Base-by-base conservation (phyloP, 2,888 invertebrate species). In the Augiades crinisus region DNA sequence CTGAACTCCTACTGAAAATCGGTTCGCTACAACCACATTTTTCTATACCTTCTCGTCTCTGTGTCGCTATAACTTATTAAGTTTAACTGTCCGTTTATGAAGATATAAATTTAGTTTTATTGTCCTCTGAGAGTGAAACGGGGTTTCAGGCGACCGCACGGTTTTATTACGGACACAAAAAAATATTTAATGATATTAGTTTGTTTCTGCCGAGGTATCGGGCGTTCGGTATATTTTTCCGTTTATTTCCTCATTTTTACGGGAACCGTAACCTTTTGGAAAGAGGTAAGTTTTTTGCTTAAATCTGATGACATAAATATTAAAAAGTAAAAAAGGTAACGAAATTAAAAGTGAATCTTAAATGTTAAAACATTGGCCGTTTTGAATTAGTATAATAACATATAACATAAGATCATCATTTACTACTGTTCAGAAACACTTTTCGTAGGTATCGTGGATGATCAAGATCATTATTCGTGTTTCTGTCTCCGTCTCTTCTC, bases 41-140 rank as follows among this genome's bases (percentile, higher is more conserved):
- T 31, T 21, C 33, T 16, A 8, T 7, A 14, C n/a, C 47, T 34
- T 33, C 45, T 37, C 30, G 37, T 54, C 53, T 54, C 52, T 50
- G 33, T 49, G 52, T 58, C 55, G 60, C 59, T 59, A 45, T 56
- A 59, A 56, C 60, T 64, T 66, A 65, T 67, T 68, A 66, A 61
- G 55, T 55, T 61, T 61, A 58, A 61, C 57, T 59, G 57, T 58
- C 61, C 59, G 62, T 67, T 66, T 63, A 64, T 60, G 61, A 59
- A 63, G 56, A 52, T 58, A 65, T 65, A 63, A 63, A 68, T 63
- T 61, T 64, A 54, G 60, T 62, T 64, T 62, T 62, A 62, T 55
- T 53, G 56, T 49, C 56, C 51, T 53, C 37, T 49, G 45, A 49
- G 41, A 44, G 50, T 50, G 43, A 44, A 44, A 10, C 43, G 38